Evolutionary conservation across 2,113 vertebrate genomes (phyloP).

Genomic region (Falcunculus frontatus): DNA sequence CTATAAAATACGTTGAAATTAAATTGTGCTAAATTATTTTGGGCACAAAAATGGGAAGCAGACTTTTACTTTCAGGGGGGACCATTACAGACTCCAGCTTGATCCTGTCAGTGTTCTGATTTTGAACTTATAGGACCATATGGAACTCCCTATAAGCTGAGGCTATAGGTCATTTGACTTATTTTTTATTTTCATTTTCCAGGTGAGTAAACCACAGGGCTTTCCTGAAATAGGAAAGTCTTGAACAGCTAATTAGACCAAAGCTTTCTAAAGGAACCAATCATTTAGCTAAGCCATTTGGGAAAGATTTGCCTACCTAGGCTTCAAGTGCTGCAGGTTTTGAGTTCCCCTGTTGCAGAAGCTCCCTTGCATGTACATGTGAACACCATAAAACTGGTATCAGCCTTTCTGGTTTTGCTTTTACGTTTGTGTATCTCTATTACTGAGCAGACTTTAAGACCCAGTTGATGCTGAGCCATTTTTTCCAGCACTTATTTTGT

Average conservation of each 20-base stretch:
- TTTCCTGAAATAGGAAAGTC: not conserved
- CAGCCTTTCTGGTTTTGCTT: not conserved
- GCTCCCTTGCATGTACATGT: not conserved
- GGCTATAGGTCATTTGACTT: not conserved
- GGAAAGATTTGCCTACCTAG: not conserved
- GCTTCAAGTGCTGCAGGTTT: not conserved
- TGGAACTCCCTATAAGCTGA: not conserved
- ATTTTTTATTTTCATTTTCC: not conserved
- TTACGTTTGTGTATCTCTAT: not conserved
- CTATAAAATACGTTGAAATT: not conserved
- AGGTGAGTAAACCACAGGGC: not conserved
- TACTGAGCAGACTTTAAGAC: not conserved
- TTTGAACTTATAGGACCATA: not conserved
- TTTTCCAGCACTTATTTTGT: constrained; percentile 10
- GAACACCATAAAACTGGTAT: not conserved
- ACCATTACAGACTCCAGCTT: not conserved
- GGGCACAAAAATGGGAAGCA: not conserved
- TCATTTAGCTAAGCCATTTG: not conserved
- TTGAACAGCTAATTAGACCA: not conserved
- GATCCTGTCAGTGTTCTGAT: not conserved
- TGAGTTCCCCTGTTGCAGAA: not conserved
- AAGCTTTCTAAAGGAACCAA: not conserved
- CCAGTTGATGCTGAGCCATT: not conserved
- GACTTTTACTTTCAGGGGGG: not conserved
- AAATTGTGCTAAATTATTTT: not conserved